Evolutionary conservation across 2,888 invertebrate genomes (phyloP).

Genomic region (Drosophila mimetica): DNA sequence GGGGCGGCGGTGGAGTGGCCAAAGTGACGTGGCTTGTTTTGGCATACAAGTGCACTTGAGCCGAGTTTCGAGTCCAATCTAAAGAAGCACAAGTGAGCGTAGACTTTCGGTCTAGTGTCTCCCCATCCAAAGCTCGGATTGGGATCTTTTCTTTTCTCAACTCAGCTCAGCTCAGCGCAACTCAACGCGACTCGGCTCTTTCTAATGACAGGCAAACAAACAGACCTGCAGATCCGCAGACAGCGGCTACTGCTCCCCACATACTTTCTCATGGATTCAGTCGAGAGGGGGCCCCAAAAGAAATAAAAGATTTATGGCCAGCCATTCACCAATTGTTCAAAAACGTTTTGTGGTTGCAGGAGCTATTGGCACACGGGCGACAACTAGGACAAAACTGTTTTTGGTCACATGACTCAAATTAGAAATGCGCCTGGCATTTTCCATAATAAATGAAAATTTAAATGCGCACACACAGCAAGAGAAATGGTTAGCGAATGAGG

Average conservation of each 20-base stretch:
- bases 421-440: slow-evolving; percentile 69
- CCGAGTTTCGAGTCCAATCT: slow-evolving; percentile 79
- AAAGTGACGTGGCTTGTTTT: slow-evolving; percentile 78
- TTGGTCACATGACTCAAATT: slow-evolving; percentile 77
- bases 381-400: slow-evolving; percentile 79
- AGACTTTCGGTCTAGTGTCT: slow-evolving; percentile 79
- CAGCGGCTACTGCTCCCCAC: slow-evolving; percentile 37
- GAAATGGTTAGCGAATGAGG: slow-evolving; percentile 13
- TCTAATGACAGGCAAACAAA: slow-evolving; percentile 79
- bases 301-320: slow-evolving; percentile 71
- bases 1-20: slow-evolving; percentile 58
- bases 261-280: slow-evolving; percentile 69
- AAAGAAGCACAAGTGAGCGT: slow-evolving; percentile 78
- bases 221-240: slow-evolving; percentile 57
- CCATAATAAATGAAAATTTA: slow-evolving; percentile 78
- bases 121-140: slow-evolving; percentile 59
- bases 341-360: slow-evolving; percentile 50
- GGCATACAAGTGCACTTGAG: slow-evolving; percentile 79
- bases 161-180: slow-evolving; percentile 40
- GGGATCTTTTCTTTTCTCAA: slow-evolving; percentile 49
- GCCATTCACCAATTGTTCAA: slow-evolving; percentile 76
- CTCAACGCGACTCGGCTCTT: slow-evolving; percentile 38
- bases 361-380: slow-evolving; percentile 60
- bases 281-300: slow-evolving; percentile 19
- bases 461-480: slow-evolving; percentile 58